Base-by-base conservation (phyloP, 2,888 invertebrate genomes). In the Eupithecia dodoneata region DNA sequence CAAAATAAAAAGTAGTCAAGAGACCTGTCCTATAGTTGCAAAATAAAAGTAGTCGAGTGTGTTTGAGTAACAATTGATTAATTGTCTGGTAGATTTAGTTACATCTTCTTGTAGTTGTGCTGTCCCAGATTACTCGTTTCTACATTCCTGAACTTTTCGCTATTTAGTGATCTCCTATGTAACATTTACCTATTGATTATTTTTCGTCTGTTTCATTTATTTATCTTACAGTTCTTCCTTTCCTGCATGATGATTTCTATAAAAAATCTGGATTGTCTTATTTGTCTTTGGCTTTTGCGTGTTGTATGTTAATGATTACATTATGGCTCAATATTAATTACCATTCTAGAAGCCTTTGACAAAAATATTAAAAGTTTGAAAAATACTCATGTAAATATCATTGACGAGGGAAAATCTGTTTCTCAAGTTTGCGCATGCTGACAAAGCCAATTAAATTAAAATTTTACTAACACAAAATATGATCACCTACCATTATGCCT, bases 21-120 rank as follows among this genome's bases (percentile, higher is more conserved):
- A 89, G 91, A 89, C 91, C 94, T 94, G 94, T 94, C 94, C 95
- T 94, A 94, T 94, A 94, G 94, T 94, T 95, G 94, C 95, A 94
- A 94, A 94, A 94, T 92, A 88, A 85, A 83, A 87, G 90, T 91
- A 89, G 88, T 87, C 83, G 81, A 88, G 86, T 92, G 87, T 92
- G 85, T 90, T 82, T 86, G 88, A 91, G 87, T 91, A 85, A 84
- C 81, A 85, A 82, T 89, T 89, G 83, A 85, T 84, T 89, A 85
- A 90, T 86, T 89, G 55, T 59, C n/a, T 18, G 81, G 91, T 94
- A 94, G 93, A 83, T 67, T 81, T 89, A 87, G 87, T 87, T 83
- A 80, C 86, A 84, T 89, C 88, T 87, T 88, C 82, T 78, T 65
- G 90, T 94, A 93, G 92, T 85, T 84, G 87, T 88, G 84, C 88